phyloP scores from a whole-genome alignment of 1,140 invertebrate genomes.

The Conus betulinus region DNA sequence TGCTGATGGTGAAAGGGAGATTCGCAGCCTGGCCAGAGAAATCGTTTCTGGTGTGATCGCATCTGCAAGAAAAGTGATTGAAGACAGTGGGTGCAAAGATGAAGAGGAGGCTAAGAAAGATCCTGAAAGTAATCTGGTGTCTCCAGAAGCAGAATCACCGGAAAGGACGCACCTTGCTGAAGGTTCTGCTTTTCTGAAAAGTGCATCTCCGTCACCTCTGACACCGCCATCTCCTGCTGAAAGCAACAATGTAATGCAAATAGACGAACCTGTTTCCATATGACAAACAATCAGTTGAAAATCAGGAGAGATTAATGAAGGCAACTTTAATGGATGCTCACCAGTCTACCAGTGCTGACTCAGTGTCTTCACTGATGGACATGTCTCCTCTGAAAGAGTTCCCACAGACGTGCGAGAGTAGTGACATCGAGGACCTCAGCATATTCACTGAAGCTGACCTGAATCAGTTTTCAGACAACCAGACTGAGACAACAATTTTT shows the following conservation, averaged over 20 bases:
- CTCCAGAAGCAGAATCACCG: background rate
- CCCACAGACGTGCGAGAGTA: background rate
- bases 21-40: background rate
- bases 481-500: background rate
- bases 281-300: background rate
- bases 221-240: background rate
- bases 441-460: slow-evolving; percentile 30
- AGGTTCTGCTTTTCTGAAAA: background rate
- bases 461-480: background rate
- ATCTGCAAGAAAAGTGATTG: background rate
- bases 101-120: background rate
- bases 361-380: background rate
- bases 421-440: slow-evolving; percentile 31
- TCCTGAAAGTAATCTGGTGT: background rate
- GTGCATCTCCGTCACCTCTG: background rate
- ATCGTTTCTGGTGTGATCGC: background rate
- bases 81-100: background rate
- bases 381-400: background rate
- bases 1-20: background rate
- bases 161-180: background rate
- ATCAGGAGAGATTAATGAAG: background rate
- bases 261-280: background rate
- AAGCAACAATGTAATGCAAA: background rate
- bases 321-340: no score
- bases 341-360: background rate